Evolutionary conservation across 1,140 invertebrate species (phyloP), one percentile per base, ranked within the genome.

Genomic region (Rhagoletis pomonella): DNA sequence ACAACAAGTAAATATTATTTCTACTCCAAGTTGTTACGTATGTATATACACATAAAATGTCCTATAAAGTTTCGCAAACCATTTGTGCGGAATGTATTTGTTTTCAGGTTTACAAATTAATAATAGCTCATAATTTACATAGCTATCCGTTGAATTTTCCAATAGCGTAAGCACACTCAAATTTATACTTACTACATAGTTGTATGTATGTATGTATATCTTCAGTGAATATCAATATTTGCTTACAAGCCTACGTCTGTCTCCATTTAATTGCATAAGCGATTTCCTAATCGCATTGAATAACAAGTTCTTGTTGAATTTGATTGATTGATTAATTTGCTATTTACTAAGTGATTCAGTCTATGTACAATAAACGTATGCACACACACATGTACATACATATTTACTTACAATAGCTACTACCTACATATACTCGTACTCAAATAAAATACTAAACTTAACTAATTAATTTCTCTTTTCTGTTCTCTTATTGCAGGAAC

Each of bases 401-500:
- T 10, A 9, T 12, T 67, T 64, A 5, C 19, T 64, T 64, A 64
- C 60, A 7, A 64, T 19, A 64, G 9, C 39, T 29, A 29, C 39
- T 67, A 42, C 0, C n/a, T 39, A 29, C 39, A 1, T 42, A 3
- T 1, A 12, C 39, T 67, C 64, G n/a, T 6, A 69, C 44, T n/a
- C 14, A 50, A 29, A 29, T 29, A 29, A 29, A 29, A 29, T 29
- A 29, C 29, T 29, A 29, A 29, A 29, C 29, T 29, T 29, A 29
- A 29, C 29, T 29, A 29, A 29, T 29, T 29, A 29, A 29, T 29
- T 29, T 62, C 17, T 62, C 12, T 62, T 14, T 62, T 4, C 60
- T 90, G 88, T 89, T 88, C 89, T 87, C 89, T 77, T 89, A 59
- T 93, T 94, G 47, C 92, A 98, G 97, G 97, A 97, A 94, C 96